Conservation (phyloP, 1,140 invertebrate species). For the Eciton burchellii region DNA sequence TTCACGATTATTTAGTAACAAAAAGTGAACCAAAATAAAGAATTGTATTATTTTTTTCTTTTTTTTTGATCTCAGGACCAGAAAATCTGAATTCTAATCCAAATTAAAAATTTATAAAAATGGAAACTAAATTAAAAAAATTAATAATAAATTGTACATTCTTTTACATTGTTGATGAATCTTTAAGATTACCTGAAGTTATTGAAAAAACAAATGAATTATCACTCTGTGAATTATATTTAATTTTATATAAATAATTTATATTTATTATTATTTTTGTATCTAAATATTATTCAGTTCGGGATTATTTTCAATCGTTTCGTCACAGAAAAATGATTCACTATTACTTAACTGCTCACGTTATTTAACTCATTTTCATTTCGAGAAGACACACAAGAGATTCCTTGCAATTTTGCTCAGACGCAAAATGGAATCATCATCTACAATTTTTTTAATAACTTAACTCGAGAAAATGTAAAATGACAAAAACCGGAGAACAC, state of each 20-base stretch:
- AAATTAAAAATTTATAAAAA: neutral
- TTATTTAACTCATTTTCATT: neutral
- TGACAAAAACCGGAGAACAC: neutral
- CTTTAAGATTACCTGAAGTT: neutral
- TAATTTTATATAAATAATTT: neutral
- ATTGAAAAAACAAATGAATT: neutral
- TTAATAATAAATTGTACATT: neutral
- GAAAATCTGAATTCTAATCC: neutral
- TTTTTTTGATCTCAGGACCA: neutral
- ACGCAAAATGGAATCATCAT: neutral
- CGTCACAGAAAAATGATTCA: neutral
- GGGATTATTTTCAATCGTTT: neutral
- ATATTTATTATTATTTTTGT: neutral
- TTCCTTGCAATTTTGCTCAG: slow-evolving; percentile 13
- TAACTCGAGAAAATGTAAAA: neutral
- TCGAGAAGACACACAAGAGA: neutral
- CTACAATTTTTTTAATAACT: neutral
- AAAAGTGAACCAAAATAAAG: neutral
- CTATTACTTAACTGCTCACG: neutral
- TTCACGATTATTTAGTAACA: neutral
- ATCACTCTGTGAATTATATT: neutral
- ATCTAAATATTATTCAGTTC: too few relatives aligned
- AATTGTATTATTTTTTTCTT: slow-evolving; percentile 1
- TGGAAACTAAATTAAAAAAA: neutral
- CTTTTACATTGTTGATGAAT: neutral